phyloP scores from a whole-genome alignment of 2,797 vertebrate genomes.

The Enoplosus armatus region DNA sequence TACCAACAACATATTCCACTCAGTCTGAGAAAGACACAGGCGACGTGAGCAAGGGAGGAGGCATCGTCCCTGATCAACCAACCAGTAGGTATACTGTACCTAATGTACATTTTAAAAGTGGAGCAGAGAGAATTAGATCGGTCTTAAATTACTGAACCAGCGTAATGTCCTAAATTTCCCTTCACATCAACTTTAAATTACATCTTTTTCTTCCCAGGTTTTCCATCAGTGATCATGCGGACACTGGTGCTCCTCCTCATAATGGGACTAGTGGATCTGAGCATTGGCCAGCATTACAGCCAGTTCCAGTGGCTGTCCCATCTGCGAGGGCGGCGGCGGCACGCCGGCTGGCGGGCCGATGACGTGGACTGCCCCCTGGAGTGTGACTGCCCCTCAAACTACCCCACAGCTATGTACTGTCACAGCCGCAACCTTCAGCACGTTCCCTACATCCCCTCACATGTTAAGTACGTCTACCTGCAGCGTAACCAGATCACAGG shows the following conservation, averaged over 20 bases:
- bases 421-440: conserved; percentile 92
- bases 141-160: background rate
- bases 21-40: conserved; percentile 57
- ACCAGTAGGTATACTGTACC: conserved; percentile 55
- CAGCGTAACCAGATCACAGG: conserved; percentile 92
- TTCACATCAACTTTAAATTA: background rate
- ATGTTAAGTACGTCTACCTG: conserved; percentile 95
- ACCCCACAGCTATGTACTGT: conserved; percentile 95
- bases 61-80: conserved; percentile 38
- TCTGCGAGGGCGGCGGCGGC: conserved; percentile 71
- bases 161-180: background rate
- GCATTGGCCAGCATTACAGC: conserved; percentile 59
- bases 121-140: background rate
- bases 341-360: conserved; percentile 69
- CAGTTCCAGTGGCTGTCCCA: conserved; percentile 80
- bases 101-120: conserved; percentile 21
- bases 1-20: conserved; percentile 46
- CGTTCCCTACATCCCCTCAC: conserved; percentile 91
- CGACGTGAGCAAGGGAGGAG: conserved; percentile 45
- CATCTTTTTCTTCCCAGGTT: conserved; percentile 13
- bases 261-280: conserved; percentile 68
- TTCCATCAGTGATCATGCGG: conserved; percentile 72
- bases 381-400: conserved; percentile 91
- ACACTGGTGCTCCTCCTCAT: conserved; percentile 66
- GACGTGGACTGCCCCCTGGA: conserved; percentile 92